Percentiles rank a stretch among this genome's conserved stretches.
These are phyloP conservation scores for Drosophila flavopinicola DNA, from an alignment of 2,888 invertebrate species.

Conservation along the genomic window DNA sequence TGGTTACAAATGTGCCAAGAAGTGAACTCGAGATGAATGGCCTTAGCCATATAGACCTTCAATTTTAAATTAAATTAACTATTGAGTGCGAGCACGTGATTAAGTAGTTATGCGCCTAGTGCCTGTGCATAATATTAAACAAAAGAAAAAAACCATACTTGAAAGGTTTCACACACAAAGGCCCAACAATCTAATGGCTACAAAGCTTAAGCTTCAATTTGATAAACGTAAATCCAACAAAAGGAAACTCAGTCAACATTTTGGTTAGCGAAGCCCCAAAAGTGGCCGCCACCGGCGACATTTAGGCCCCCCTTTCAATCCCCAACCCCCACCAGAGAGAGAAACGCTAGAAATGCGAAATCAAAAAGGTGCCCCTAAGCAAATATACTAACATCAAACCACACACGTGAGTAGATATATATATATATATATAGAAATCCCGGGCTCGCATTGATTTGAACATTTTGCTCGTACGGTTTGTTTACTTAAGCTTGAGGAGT, in stretches of 20 bases:
- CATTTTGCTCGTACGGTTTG: conserved; percentile 47
- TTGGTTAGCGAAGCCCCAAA: conserved; percentile 49
- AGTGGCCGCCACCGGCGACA: conserved; percentile 34
- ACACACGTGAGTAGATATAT: conserved; percentile 2
- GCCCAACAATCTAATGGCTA: conserved; percentile 55
- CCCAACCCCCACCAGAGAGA: background rate
- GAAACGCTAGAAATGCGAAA: conserved; percentile 45
- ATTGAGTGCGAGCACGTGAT: conserved; percentile 6
- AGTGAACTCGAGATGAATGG: conserved; percentile 46
- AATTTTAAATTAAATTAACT: background rate
- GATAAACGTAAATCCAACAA: conserved; percentile 61
- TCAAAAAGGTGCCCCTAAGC: conserved; percentile 49
- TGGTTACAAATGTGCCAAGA: conserved; percentile 32
- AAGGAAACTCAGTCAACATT: conserved; percentile 40
- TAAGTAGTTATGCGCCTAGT: background rate
- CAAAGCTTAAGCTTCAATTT: conserved; percentile 69
- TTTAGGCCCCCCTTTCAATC: conserved; percentile 3
- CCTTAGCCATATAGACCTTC: background rate
- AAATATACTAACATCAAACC: conserved; percentile 23
- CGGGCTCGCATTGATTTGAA: conserved; percentile 59
- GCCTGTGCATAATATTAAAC: background rate
- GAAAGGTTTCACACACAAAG: conserved; percentile 6
- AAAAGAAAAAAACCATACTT: conserved; percentile 1
- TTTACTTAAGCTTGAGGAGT: conserved; percentile 37
- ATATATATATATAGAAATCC: conserved; percentile 15